Evolutionary conservation across 2,797 vertebrate species (phyloP).

Genomic region (Erithacus rubecula): DNA sequence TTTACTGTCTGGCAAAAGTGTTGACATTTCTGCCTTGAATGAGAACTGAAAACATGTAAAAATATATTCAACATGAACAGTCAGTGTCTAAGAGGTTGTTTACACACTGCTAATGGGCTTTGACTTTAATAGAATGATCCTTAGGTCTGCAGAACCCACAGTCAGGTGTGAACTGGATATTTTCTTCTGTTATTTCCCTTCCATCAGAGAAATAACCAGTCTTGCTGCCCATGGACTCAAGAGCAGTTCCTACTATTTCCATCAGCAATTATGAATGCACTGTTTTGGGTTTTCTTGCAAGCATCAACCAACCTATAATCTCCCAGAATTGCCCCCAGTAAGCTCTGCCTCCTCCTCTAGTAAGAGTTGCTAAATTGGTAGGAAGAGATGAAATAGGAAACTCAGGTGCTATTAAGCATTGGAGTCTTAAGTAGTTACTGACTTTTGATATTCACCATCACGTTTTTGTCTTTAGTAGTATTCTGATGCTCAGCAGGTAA

Average conservation of each 20-base stretch:
- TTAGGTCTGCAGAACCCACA: slow-evolving; percentile 48
- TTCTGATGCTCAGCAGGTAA: not conserved
- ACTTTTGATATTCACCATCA: not conserved
- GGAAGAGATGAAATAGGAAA: not conserved
- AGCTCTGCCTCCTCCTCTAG: not conserved
- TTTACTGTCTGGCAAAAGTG: slow-evolving; percentile 79
- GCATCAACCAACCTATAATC: not conserved
- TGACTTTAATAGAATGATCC: slow-evolving; percentile 65
- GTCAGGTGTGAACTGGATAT: slow-evolving; percentile 58
- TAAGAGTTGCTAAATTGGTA: not conserved
- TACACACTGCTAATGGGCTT: slow-evolving; percentile 69
- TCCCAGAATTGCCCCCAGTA: not conserved
- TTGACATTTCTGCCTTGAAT: slow-evolving; percentile 78
- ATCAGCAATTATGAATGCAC: not conserved
- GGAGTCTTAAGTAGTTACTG: not conserved
- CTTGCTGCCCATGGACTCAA: not conserved
- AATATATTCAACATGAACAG: slow-evolving; percentile 72
- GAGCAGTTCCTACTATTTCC: not conserved
- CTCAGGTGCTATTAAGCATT: not conserved
- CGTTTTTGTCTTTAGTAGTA: not conserved
- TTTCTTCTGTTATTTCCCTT: slow-evolving; percentile 25
- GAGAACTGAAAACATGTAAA: slow-evolving; percentile 77
- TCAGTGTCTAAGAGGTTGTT: slow-evolving; percentile 71
- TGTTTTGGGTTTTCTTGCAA: not conserved
- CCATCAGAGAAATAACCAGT: not conserved